phyloP scores from a whole-genome alignment of 2,797 vertebrate genomes.

The Buphagus erythrorhynchus region DNA sequence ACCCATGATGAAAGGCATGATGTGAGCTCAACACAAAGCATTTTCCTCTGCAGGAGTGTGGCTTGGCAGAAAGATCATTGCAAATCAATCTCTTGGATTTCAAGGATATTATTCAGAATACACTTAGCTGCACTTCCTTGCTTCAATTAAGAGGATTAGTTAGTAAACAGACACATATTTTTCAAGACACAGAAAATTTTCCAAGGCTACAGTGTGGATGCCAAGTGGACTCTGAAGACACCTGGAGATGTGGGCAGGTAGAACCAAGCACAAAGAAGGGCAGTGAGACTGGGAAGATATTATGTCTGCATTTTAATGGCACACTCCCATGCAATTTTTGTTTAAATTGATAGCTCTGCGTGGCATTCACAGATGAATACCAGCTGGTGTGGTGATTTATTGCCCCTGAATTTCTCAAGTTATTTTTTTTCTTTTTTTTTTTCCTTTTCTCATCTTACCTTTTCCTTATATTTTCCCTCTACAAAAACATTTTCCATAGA shows the following conservation, averaged over 20 bases:
- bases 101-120: not conserved
- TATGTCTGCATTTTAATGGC: not conserved
- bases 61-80: not conserved
- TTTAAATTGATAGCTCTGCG: slow-evolving; percentile 3
- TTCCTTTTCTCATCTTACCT: slow-evolving; percentile 49
- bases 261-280: not conserved
- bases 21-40: not conserved
- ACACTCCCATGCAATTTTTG: not conserved
- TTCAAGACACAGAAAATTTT: not conserved
- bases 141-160: not conserved
- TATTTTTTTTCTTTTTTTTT: not conserved
- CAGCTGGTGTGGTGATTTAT: slow-evolving; percentile 69
- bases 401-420: slow-evolving; percentile 65
- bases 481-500: not conserved
- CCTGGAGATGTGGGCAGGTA: not conserved
- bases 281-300: not conserved
- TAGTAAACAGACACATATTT: not conserved
- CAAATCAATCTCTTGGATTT: not conserved
- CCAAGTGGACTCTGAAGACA: not conserved
- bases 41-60: not conserved
- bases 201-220: not conserved
- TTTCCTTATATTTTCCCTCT: slow-evolving; percentile 27
- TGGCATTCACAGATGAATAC: slow-evolving; percentile 55
- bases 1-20: rapidly evolving
- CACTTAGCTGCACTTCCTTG: not conserved